These are phyloP conservation scores for Therioaphis trifolii DNA, from an alignment of 2,888 invertebrate species.

Conservation along the genomic window DNA sequence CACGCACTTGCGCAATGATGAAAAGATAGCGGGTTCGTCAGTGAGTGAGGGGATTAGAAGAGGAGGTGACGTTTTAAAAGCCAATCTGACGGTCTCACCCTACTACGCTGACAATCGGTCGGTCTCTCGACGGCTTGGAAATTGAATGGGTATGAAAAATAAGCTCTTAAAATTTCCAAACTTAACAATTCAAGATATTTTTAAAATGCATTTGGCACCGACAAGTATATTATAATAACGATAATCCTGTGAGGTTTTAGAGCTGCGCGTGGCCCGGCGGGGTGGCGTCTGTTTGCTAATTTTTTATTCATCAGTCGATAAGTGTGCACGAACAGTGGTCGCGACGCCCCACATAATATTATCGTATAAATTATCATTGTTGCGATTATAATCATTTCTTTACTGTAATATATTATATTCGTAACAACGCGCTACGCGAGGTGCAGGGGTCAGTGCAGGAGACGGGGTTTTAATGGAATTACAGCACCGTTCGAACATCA, in stretches of 20 bases:
- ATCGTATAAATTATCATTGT: too few relatives aligned
- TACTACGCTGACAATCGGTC: not conserved
- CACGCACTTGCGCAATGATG: too few relatives aligned
- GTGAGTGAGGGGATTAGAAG: not conserved
- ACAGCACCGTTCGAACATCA: too few relatives aligned
- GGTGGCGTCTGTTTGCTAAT: not conserved
- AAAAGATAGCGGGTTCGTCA: not conserved
- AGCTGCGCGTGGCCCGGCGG: not conserved
- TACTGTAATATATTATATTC: too few relatives aligned
- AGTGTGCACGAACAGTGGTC: too few relatives aligned
- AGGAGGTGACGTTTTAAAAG: conserved; percentile 23
- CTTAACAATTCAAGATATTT: not conserved
- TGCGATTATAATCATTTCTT: too few relatives aligned
- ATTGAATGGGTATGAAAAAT: not conserved
- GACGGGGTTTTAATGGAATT: too few relatives aligned
- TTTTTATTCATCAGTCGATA: conserved; percentile 3
- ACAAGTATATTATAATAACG: not conserved
- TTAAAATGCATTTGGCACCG: not conserved
- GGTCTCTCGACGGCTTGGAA: not conserved
- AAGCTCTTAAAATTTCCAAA: not conserved
- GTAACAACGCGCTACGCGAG: too few relatives aligned
- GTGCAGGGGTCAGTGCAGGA: too few relatives aligned
- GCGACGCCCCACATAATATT: too few relatives aligned
- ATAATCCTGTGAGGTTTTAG: not conserved
- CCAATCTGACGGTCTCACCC: not conserved